Evolutionary conservation across 2,888 invertebrate species (phyloP).

Genomic region (Xestia rhomboidea): DNA sequence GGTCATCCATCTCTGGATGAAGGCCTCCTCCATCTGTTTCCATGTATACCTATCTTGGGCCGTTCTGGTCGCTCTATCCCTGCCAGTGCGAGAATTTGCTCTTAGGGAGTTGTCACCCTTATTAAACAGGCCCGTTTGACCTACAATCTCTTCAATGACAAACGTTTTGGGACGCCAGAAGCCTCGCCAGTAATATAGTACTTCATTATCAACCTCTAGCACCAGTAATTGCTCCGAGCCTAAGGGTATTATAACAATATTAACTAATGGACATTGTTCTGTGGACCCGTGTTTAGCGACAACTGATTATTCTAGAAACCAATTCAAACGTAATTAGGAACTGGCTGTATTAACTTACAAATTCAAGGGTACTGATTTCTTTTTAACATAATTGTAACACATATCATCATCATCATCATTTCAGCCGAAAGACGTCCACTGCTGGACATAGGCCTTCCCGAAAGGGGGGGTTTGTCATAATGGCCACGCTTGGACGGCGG

Average conservation of each 20-base stretch:
- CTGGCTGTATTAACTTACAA: background rate
- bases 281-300: background rate
- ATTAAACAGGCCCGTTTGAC: background rate
- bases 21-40: too few relatives aligned
- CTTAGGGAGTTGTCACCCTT: background rate
- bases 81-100: too few relatives aligned
- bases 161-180: background rate
- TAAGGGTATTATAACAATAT: slow-evolving; percentile 3
- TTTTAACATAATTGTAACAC: background rate
- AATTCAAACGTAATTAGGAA: background rate
- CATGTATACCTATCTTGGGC: too few relatives aligned
- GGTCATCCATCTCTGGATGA: too few relatives aligned
- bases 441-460: too few relatives aligned
- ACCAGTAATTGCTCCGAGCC: slow-evolving; percentile 12
- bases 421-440: too few relatives aligned
- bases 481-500: too few relatives aligned
- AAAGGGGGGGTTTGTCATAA: too few relatives aligned
- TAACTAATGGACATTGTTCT: slow-evolving; percentile 1
- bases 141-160: background rate
- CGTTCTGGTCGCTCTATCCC: too few relatives aligned
- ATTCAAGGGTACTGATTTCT: background rate
- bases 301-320: background rate
- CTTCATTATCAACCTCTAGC: background rate
- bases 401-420: background rate
- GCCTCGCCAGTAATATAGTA: background rate